Conservation (phyloP, 2,113 vertebrate species). For the Motacilla alba region DNA sequence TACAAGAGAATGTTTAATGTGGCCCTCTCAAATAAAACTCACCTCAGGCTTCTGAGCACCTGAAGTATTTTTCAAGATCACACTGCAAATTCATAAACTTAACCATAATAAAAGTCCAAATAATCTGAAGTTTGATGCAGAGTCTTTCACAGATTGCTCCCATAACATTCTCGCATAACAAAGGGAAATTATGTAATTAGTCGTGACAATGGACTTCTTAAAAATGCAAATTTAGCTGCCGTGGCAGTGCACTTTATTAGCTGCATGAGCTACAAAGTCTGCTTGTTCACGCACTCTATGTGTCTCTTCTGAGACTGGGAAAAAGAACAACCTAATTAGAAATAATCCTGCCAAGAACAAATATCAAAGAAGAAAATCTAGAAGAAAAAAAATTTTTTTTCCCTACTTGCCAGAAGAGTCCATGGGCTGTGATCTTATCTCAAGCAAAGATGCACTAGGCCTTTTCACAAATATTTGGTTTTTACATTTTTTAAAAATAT, state of each 20-base stretch:
- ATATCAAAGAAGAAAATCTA: slow-evolving; percentile 13
- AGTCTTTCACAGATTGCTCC: background rate
- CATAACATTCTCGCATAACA: background rate
- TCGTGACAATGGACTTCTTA: background rate
- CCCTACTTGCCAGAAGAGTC: background rate
- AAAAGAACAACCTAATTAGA: slow-evolving; percentile 51
- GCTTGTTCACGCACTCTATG: background rate
- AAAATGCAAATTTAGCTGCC: background rate
- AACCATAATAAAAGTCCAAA: background rate
- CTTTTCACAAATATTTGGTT: background rate
- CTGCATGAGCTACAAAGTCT: background rate
- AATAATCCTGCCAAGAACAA: slow-evolving; percentile 8
- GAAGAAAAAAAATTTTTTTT: background rate
- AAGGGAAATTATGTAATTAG: background rate
- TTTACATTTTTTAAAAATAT: background rate
- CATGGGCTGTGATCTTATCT: background rate
- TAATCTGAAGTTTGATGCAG: background rate
- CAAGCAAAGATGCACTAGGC: slow-evolving; percentile 31
- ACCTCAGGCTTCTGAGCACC: background rate
- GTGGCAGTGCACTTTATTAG: background rate
- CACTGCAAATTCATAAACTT: background rate
- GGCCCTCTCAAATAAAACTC: background rate
- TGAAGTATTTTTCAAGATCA: background rate
- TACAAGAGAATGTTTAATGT: background rate
- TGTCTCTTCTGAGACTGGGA: background rate